Evolutionary conservation across 2,113 vertebrate genomes (phyloP), one percentile per base, ranked within the genome.

Genomic region (Dipodomys ordii): DNA sequence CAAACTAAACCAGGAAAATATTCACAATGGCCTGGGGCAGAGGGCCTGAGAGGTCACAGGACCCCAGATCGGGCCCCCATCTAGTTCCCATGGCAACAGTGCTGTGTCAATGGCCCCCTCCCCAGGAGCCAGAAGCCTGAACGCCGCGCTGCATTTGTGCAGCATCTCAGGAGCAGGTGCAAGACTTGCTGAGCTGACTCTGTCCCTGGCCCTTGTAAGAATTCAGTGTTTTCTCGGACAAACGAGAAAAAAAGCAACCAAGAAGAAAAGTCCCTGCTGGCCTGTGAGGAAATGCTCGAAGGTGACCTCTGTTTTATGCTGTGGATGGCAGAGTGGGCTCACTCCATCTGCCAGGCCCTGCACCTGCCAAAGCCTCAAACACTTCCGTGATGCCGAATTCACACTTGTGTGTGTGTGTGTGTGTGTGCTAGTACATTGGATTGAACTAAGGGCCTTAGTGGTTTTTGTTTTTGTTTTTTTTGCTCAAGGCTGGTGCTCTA

Each of bases 231-330:
- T 91, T 60, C 46, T 53, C 57, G n/a, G 12, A 49, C 18, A n/a
- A 93, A 71, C 6, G 46, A 39, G 65, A 73, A 87, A 74, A 85
- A 76, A 32, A 16, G 5, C 28, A 96, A 77, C 76, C 88, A 62
- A 90, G 81, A 69, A 90, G 92, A 87, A 96, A 96, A 97, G 35
- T 96, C 96, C 96, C 91, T 44, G 44, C 69, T 44, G 35, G n/a
- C n/a, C 2, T 83, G 30, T 25, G 77, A 86, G 86, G 83, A 92
- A 88, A 68, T 97, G 91, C 83, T 94, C 83, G 27, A 78, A 88
- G 83, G 80, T 97, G 91, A 96, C 86, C 92, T 30, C 57, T 80
- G 28, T 64, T 76, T 46, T 30, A 1, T 15, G 9, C 57, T 83
- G 15, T 81, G 20, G 69, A 81, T 19, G 92, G 83, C 94, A 95